phyloP scores from a whole-genome alignment of 2,888 invertebrate species.

The Lepetodrilus schrolli region DNA sequence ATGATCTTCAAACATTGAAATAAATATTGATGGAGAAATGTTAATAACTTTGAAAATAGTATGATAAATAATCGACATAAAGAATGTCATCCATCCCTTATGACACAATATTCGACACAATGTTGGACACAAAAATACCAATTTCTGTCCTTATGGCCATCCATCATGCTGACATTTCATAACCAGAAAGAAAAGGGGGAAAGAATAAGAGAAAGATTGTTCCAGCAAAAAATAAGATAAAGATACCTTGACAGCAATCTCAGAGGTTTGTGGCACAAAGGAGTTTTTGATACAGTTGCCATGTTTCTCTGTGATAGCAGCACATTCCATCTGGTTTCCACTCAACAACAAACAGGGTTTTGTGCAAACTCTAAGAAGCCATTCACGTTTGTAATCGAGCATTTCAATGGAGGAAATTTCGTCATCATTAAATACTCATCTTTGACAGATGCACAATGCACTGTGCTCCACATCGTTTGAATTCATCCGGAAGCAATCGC shows the following conservation, averaged over 20 bases:
- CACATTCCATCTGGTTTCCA: neutral
- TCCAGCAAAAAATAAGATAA: too few species aligned
- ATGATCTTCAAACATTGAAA: constrained; percentile 1
- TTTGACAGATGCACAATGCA: neutral
- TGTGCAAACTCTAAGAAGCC: neutral
- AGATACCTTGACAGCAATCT: too few species aligned
- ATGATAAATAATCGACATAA: neutral
- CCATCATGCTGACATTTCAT: too few species aligned
- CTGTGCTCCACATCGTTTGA: neutral
- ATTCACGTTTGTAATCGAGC: neutral
- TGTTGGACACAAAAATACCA: too few species aligned
- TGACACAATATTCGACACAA: too few species aligned
- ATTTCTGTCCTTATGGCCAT: too few species aligned
- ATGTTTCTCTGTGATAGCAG: neutral
- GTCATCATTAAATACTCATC: neutral
- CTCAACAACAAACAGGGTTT: neutral
- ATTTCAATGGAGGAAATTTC: neutral
- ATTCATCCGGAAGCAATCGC: neutral
- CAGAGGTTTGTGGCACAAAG: neutral
- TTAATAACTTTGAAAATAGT: neutral
- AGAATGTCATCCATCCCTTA: too few species aligned
- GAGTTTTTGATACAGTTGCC: neutral
- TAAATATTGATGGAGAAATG: too few species aligned
- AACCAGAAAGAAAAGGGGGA: too few species aligned
- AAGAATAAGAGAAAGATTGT: too few species aligned